phyloP scores from a whole-genome alignment of 2,797 vertebrate genomes.

The Cirrhinus mrigala region DNA sequence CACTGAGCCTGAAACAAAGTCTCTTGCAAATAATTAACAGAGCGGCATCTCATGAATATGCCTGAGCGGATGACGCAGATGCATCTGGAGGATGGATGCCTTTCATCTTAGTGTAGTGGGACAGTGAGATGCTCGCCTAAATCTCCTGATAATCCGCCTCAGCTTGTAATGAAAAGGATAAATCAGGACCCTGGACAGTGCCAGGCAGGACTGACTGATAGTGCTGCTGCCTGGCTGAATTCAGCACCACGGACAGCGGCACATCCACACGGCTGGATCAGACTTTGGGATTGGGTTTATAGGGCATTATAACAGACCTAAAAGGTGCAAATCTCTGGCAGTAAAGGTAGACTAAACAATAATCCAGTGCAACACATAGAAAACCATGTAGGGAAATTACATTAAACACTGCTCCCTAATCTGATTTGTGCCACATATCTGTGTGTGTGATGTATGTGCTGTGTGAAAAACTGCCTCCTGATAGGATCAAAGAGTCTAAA shows the following conservation, averaged over 20 bases:
- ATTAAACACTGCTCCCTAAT: slow-evolving; percentile 17
- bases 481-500: slow-evolving; percentile 26
- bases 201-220: neutral
- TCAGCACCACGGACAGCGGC: slow-evolving; percentile 39
- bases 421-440: slow-evolving; percentile 37
- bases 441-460: slow-evolving; percentile 33
- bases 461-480: slow-evolving; percentile 3
- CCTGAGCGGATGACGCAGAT: slow-evolving; percentile 31
- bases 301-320: neutral
- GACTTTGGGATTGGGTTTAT: neutral
- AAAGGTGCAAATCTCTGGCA: slow-evolving; percentile 12
- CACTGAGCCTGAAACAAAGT: slow-evolving; percentile 22
- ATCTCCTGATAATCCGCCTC: slow-evolving; percentile 54
- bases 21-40: slow-evolving; percentile 50
- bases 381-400: neutral
- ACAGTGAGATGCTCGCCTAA: slow-evolving; percentile 41
- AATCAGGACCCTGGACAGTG: slow-evolving; percentile 60
- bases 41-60: slow-evolving; percentile 57
- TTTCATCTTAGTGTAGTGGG: slow-evolving; percentile 52
- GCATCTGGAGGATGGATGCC: slow-evolving; percentile 54
- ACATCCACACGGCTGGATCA: neutral
- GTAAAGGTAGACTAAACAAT: neutral
- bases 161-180: slow-evolving; percentile 41
- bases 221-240: neutral
- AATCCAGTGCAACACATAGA: neutral